phyloP scores from a whole-genome alignment of 2,797 vertebrate species.

The Bufotes viridis region DNA sequence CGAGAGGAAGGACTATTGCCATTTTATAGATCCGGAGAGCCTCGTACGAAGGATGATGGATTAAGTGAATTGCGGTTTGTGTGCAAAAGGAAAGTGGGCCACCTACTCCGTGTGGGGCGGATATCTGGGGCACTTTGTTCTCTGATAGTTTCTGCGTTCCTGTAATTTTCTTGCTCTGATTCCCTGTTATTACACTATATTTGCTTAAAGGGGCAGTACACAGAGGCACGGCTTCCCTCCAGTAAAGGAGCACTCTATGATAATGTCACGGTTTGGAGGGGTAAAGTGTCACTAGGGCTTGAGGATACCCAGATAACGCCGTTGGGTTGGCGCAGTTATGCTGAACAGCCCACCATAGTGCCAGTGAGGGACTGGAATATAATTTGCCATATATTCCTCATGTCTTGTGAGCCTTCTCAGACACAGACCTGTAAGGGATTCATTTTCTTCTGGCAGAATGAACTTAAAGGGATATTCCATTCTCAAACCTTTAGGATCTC shows the following conservation, averaged over 20 bases:
- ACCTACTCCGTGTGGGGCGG: slow-evolving; percentile 72
- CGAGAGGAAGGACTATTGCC: not conserved
- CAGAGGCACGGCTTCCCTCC: not conserved
- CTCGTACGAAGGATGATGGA: slow-evolving; percentile 73
- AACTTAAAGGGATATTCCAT: no score
- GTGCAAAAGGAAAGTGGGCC: slow-evolving; percentile 74
- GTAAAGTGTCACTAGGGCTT: not conserved
- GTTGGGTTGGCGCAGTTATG: not conserved
- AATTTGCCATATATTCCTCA: no score
- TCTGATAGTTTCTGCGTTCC: slow-evolving; percentile 2
- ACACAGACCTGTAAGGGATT: no score
- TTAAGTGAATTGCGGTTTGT: slow-evolving; percentile 71
- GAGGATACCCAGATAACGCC: not conserved
- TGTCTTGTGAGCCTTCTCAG: no score
- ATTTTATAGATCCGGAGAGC: not conserved
- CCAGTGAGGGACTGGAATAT: no score
- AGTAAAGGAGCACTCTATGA: not conserved
- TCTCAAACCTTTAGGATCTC: no score
- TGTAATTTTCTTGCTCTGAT: slow-evolving; percentile 28
- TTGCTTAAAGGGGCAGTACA: not conserved
- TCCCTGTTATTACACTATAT: slow-evolving; percentile 19
- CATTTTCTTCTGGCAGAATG: no score
- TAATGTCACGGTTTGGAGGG: not conserved
- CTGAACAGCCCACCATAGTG: not conserved
- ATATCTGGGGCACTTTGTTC: slow-evolving; percentile 75